Evolutionary conservation across 1,140 invertebrate species (phyloP).

Genomic region (Drosophila teissieri): DNA sequence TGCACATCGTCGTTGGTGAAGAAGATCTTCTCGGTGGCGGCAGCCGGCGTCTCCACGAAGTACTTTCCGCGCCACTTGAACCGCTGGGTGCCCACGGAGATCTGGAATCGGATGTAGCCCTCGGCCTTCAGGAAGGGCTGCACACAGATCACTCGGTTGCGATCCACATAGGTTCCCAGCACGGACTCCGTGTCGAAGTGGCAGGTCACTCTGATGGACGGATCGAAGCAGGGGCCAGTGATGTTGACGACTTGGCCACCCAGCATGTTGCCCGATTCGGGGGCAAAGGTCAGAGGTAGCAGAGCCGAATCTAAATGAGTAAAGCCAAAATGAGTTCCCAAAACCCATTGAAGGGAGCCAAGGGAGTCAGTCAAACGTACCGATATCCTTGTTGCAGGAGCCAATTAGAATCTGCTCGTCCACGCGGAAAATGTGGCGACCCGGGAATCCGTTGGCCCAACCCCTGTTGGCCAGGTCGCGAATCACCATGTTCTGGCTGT

Average conservation of each 20-base stretch:
- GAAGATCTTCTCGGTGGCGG: conserved; percentile 92
- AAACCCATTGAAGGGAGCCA: conserved; percentile 25
- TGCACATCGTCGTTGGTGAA: conserved; percentile 91
- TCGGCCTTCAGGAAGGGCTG: conserved; percentile 95
- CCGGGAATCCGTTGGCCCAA: conserved; percentile 94
- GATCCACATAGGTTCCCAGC: conserved; percentile 89
- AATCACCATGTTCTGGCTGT: conserved; percentile 94
- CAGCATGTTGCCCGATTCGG: conserved; percentile 97
- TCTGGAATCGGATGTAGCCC: conserved; percentile 95
- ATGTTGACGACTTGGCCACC: conserved; percentile 94
- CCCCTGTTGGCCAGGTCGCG: conserved; percentile 92
- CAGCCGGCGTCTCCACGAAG: conserved; percentile 95
- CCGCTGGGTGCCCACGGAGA: conserved; percentile 92
- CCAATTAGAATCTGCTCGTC: conserved; percentile 97
- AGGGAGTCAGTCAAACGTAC: conserved; percentile 85
- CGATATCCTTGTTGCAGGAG: conserved; percentile 95
- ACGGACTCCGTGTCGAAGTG: conserved; percentile 92
- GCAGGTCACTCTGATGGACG: conserved; percentile 90
- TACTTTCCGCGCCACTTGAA: conserved; percentile 96
- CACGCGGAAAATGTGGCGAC: conserved; percentile 96
- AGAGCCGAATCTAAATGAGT: conserved; percentile 89
- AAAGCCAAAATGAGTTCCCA: not conserved
- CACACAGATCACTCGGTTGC: conserved; percentile 94
- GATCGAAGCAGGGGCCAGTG: conserved; percentile 95
- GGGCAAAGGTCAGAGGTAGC: conserved; percentile 93